A percentile compares a stretch with the other conserved stretches of the same genome.
These are phyloP conservation scores for Aspidapion aeneum DNA, from an alignment of 2,888 invertebrate genomes.

Conservation along the genomic window DNA sequence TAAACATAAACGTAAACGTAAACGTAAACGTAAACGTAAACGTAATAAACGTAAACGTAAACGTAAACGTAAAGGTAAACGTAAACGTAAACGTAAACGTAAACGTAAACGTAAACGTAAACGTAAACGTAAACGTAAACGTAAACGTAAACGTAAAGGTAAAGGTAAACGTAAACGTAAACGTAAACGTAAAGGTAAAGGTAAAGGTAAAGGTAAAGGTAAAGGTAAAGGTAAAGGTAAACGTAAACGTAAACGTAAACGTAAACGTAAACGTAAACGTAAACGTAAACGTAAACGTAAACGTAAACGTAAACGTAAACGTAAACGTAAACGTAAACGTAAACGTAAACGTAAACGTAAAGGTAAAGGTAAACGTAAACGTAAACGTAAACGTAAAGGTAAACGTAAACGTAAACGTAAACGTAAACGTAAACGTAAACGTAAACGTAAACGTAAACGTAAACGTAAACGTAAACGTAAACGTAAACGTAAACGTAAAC, in stretches of 20 bases:
- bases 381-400: neutral
- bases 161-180: neutral
- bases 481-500: neutral
- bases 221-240: neutral
- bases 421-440: neutral
- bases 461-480: neutral
- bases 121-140: neutral
- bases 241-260: neutral
- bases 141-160: neutral
- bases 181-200: neutral
- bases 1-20: neutral
- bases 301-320: neutral
- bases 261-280: neutral
- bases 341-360: neutral
- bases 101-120: neutral
- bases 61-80: neutral
- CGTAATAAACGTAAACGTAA: neutral
- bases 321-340: neutral
- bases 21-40: neutral
- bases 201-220: neutral
- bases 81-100: neutral
- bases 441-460: neutral
- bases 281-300: neutral
- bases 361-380: neutral
- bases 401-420: neutral